Evolutionary conservation across 30 jellyfish, hydroid and myxozoan species (phyloP).

Genomic region (Rhopilema esculentum): DNA sequence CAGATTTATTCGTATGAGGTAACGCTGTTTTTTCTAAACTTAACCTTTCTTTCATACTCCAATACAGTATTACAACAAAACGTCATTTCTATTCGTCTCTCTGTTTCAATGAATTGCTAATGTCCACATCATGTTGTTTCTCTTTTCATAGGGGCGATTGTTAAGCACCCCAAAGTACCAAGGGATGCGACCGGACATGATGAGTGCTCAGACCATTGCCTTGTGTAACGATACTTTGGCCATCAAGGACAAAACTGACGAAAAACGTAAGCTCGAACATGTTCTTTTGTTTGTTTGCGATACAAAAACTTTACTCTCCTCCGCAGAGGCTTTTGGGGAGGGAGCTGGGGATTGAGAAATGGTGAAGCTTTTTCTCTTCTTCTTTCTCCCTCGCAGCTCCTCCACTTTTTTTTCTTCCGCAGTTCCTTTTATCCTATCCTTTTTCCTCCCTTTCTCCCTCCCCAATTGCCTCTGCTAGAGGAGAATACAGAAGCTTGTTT

Average conservation of each 20-base stretch:
- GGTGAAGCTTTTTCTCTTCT: no score
- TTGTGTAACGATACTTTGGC: conserved; percentile 95
- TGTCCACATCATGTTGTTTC: not conserved
- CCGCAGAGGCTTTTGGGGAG: no score
- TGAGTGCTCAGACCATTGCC: conserved; percentile 79
- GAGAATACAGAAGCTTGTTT: no score
- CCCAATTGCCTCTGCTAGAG: no score
- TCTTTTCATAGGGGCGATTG: conserved; percentile 78
- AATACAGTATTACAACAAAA: not conserved
- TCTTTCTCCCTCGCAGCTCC: no score
- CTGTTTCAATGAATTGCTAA: not conserved
- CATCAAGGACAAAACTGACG: conserved; percentile 91
- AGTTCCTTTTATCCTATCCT: no score
- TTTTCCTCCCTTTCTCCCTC: no score
- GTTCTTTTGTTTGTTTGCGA: not conserved
- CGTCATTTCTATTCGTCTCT: not conserved
- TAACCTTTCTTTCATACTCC: not conserved
- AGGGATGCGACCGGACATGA: conserved; percentile 89
- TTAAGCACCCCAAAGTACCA: conserved; percentile 92
- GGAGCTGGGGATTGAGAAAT: no score
- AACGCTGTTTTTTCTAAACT: not conserved
- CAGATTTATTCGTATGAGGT: conserved; percentile 96
- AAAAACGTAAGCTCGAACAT: conserved; percentile 62
- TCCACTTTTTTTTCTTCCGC: no score
- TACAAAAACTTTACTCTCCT: not conserved